phyloP scores from a whole-genome alignment of 1,140 invertebrate genomes.

The Brachionus rubens region DNA sequence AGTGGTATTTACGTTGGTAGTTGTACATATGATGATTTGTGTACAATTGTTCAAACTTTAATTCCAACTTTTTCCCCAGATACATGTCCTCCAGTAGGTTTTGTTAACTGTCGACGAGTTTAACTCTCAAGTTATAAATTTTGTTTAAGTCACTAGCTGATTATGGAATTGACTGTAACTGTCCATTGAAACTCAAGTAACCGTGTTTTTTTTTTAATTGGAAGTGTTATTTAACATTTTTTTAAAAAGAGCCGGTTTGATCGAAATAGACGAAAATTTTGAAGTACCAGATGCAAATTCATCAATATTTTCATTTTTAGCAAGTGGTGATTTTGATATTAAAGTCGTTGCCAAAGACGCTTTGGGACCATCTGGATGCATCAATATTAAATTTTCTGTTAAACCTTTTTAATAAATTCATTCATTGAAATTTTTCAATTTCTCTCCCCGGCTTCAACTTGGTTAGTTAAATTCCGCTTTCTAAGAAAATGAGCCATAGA shows the following conservation, averaged over 20 bases:
- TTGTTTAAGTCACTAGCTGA: not conserved
- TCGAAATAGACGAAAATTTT: not conserved
- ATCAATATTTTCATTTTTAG: constrained; percentile 34
- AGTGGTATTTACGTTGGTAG: constrained; percentile 39
- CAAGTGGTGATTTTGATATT: constrained; percentile 37
- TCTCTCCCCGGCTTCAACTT: no score
- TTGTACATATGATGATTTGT: constrained; percentile 38
- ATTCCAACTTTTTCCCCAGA: constrained; percentile 24
- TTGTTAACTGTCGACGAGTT: no score
- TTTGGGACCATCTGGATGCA: not conserved
- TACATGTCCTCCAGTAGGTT: constrained; percentile 20
- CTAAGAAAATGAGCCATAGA: no score
- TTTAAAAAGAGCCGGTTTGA: not conserved
- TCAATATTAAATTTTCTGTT: constrained; percentile 34
- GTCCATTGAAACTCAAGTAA: constrained; percentile 37
- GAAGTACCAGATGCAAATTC: constrained; percentile 37
- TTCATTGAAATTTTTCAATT: no score
- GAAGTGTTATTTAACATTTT: not conserved
- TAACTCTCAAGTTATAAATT: not conserved
- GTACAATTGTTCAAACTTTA: constrained; percentile 16
- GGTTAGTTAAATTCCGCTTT: no score
- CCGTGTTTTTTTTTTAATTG: not conserved
- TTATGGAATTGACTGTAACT: constrained; percentile 26
- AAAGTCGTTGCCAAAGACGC: constrained; percentile 32
- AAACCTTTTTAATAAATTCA: constrained; percentile 36